Evolutionary conservation across 2,113 vertebrate genomes (phyloP).

Genomic region (Rhinogobius similis): DNA sequence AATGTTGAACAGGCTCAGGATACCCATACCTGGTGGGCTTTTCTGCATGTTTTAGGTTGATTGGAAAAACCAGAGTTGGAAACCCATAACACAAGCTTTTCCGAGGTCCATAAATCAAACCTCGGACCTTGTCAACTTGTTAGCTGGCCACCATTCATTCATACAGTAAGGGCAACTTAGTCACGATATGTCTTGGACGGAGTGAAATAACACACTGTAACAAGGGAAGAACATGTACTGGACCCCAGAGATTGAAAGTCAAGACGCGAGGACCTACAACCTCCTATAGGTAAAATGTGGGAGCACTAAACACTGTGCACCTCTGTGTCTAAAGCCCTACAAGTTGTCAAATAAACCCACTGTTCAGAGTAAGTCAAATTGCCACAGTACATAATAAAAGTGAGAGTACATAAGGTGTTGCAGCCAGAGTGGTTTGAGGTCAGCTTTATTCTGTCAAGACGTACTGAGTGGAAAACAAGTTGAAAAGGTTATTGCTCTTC

Average conservation of each 20-base stretch:
- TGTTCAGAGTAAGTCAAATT: background rate
- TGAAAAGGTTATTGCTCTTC: slow-evolving; percentile 61
- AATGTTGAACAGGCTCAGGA: too few relatives aligned
- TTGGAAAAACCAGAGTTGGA: too few relatives aligned
- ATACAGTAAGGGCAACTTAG: background rate
- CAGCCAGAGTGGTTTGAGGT: slow-evolving; percentile 49
- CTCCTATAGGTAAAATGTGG: background rate
- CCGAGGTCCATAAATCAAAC: too few relatives aligned
- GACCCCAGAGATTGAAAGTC: background rate
- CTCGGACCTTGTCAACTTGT: too few relatives aligned
- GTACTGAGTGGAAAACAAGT: slow-evolving; percentile 54
- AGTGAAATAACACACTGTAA: background rate
- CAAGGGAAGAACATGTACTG: slow-evolving; percentile 14
- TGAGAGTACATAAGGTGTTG: slow-evolving; percentile 55
- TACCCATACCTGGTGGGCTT: too few relatives aligned
- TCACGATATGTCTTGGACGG: background rate
- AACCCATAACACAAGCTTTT: too few relatives aligned
- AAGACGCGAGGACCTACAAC: background rate
- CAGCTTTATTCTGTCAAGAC: slow-evolving; percentile 36
- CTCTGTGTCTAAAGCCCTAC: background rate
- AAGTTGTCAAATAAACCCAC: background rate
- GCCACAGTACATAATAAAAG: background rate
- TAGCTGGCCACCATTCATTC: slow-evolving; percentile 4
- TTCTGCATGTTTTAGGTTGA: too few relatives aligned
- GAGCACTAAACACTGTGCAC: background rate